These are phyloP conservation scores for Sebastes wilsoni DNA, from an alignment of 2,797 vertebrate genomes.

Conservation along the genomic window DNA sequence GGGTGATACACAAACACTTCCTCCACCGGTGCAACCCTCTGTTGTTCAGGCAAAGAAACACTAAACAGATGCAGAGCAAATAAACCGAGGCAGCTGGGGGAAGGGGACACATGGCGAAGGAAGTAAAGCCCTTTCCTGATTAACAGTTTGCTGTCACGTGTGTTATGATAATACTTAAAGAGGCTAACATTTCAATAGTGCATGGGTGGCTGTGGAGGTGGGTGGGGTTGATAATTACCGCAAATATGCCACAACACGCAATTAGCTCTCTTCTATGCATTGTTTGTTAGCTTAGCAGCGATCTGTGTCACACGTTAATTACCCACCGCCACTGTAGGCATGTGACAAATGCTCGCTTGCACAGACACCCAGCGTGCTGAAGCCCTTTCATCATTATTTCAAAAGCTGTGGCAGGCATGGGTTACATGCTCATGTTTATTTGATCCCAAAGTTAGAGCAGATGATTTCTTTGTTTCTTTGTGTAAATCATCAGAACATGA, in stretches of 20 bases:
- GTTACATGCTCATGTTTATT: constrained; percentile 29
- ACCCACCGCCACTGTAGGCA: constrained; percentile 55
- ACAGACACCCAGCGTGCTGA: constrained; percentile 15
- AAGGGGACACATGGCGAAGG: constrained; percentile 40
- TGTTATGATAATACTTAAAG: constrained; percentile 65
- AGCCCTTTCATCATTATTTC: constrained; percentile 52
- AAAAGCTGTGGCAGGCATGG: constrained; percentile 16
- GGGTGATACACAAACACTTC: constrained; percentile 53
- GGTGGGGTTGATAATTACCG: constrained; percentile 59
- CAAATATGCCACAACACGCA: constrained; percentile 66
- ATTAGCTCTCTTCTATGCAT: constrained; percentile 58
- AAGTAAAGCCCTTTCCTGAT: constrained; percentile 71
- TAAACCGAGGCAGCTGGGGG: constrained; percentile 63
- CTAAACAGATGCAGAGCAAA: constrained; percentile 71
- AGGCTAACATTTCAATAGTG: constrained; percentile 68
- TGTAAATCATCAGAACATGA: not conserved
- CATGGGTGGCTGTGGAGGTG: constrained; percentile 50
- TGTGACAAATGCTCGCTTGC: constrained; percentile 53
- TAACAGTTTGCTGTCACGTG: constrained; percentile 69
- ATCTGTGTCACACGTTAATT: constrained; percentile 68
- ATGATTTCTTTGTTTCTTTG: not conserved
- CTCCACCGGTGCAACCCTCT: constrained; percentile 33
- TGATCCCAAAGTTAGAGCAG: constrained; percentile 12
- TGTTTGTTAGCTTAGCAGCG: constrained; percentile 65
- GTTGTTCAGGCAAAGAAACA: constrained; percentile 47